Evolutionary conservation across 37 sponge, comb jelly and placozoan species (phyloP).

Genomic region (Halisarca cf. caerulea): DNA sequence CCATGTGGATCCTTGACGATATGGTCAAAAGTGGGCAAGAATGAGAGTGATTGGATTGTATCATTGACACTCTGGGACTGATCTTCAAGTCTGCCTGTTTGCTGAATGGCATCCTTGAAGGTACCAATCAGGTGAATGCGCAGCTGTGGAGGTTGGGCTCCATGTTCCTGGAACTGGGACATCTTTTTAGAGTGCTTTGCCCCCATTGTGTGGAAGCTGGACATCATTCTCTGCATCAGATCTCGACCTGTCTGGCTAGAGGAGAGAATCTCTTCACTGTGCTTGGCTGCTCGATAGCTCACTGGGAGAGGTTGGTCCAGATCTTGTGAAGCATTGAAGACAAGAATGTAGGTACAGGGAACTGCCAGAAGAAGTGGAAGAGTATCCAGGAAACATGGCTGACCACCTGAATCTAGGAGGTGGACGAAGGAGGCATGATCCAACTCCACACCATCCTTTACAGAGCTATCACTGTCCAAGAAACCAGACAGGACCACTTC

Average conservation of each 20-base stretch:
- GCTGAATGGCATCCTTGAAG: background rate
- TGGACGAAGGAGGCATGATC: slow-evolving; percentile 4
- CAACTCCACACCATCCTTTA: background rate
- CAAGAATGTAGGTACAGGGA: slow-evolving; percentile 10
- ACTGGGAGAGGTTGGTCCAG: background rate
- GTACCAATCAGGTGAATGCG: slow-evolving; percentile 10
- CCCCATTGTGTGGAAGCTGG: slow-evolving; percentile 7
- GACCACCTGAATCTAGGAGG: slow-evolving; percentile 25
- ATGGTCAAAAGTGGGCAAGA: background rate
- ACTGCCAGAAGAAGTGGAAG: slow-evolving; percentile 16
- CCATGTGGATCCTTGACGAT: background rate
- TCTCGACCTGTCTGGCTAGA: background rate
- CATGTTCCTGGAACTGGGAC: background rate
- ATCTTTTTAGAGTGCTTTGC: slow-evolving; percentile 1
- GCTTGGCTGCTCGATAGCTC: background rate
- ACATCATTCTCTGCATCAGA: background rate
- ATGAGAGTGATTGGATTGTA: background rate
- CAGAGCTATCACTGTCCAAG: no score
- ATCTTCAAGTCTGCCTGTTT: background rate
- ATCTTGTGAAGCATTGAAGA: slow-evolving; percentile 16
- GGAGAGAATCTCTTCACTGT: background rate
- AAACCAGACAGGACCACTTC: no score
- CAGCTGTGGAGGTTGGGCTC: background rate
- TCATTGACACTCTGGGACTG: background rate
- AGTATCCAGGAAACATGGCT: slow-evolving; percentile 18